A percentile compares a stretch with the other conserved stretches of the same genome.
These are phyloP conservation scores for Rhyzopertha dominica DNA, from an alignment of 1,140 invertebrate species.

Conservation along the genomic window DNA sequence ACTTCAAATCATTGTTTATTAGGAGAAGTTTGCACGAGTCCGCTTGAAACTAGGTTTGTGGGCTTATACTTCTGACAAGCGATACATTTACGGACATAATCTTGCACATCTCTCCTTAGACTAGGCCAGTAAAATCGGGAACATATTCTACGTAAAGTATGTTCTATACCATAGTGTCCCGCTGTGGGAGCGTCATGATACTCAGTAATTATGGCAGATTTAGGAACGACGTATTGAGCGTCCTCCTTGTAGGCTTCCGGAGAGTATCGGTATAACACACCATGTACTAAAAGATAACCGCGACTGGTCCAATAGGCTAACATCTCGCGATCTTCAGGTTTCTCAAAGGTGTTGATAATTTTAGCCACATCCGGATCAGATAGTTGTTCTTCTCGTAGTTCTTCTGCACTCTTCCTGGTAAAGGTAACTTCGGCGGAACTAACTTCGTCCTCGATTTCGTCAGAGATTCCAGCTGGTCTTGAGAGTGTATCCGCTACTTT, in stretches of 20 bases:
- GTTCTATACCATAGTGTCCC: constrained; percentile 27
- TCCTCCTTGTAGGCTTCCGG: constrained; percentile 20
- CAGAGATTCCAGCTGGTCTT: background rate
- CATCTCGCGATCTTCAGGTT: constrained; percentile 12
- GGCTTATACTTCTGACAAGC: constrained; percentile 9
- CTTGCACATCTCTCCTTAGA: constrained; percentile 25
- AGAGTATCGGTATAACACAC: constrained; percentile 26
- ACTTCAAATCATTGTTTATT: constrained; percentile 10
- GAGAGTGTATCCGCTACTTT: too few relatives aligned
- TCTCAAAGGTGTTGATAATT: background rate
- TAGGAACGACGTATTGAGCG: constrained; percentile 19
- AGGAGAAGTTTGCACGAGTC: constrained; percentile 8
- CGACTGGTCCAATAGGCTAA: constrained; percentile 16
- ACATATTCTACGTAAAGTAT: constrained; percentile 21
- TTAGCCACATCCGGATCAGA: background rate
- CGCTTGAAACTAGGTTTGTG: constrained; percentile 7
- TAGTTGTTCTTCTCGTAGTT: constrained; percentile 24
- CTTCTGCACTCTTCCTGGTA: constrained; percentile 16
- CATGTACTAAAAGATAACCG: constrained; percentile 23
- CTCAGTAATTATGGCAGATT: constrained; percentile 8
- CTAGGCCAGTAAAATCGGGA: constrained; percentile 29
- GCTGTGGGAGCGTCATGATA: constrained; percentile 26
- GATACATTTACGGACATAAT: constrained; percentile 7
- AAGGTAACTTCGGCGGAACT: constrained; percentile 20
- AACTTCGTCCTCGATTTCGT: constrained; percentile 13